phyloP scores from a whole-genome alignment of 30 jellyfish, hydroid and myxozoan species.

The Phacellophora camtschatica region DNA sequence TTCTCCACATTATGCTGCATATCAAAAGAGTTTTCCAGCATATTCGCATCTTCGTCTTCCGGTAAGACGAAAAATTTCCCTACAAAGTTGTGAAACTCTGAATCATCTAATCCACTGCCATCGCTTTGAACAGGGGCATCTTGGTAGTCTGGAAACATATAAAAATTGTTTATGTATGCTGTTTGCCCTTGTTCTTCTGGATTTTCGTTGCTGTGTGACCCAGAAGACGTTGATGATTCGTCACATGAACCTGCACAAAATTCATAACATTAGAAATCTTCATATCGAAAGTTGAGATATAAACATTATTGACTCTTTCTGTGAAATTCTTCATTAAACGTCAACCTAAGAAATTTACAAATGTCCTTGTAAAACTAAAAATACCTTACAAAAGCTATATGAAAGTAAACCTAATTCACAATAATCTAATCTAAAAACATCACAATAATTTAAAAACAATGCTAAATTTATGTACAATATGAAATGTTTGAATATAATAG shows the following conservation, averaged over 20 bases:
- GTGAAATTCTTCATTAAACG: not conserved
- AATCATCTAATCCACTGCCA: constrained; percentile 62
- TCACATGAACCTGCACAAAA: no score
- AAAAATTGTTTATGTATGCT: not conserved
- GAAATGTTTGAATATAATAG: no score
- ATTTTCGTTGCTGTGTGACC: not conserved
- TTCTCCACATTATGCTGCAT: constrained; percentile 49
- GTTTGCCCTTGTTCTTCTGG: not conserved
- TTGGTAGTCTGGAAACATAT: constrained; percentile 28
- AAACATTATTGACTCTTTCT: not conserved
- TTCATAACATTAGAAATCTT: no score
- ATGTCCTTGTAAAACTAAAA: no score
- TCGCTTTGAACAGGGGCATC: constrained; percentile 60
- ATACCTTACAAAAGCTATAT: no score
- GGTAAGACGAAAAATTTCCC: constrained; percentile 74
- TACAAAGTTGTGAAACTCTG: constrained; percentile 40
- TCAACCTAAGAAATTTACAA: no score
- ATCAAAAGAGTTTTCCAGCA: constrained; percentile 55
- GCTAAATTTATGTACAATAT: no score
- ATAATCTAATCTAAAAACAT: no score
- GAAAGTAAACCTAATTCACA: no score
- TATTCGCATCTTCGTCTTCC: constrained; percentile 54
- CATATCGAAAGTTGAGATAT: no score
- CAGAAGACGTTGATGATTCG: not conserved
- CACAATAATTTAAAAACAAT: no score